A percentile compares a stretch with the other conserved stretches of the same genome.
phyloP scores from a whole-genome alignment of 2,113 vertebrate genomes.

The Orycteropus afer region DNA sequence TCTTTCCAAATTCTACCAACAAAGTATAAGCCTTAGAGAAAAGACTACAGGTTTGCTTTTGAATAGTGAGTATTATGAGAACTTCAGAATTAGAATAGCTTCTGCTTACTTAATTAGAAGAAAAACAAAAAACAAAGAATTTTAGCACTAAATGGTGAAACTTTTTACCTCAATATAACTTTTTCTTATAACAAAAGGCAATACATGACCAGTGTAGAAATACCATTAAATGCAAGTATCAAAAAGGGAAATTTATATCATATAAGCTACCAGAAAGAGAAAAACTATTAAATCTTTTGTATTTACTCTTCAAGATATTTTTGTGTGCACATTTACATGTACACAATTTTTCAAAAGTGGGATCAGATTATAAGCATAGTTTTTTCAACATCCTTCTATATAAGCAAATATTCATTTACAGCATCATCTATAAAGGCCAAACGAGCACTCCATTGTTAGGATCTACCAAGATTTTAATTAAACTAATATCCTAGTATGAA shows the following conservation, averaged over 20 bases:
- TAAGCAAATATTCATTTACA: background rate
- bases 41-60: background rate
- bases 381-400: background rate
- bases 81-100: background rate
- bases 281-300: background rate
- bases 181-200: constrained; percentile 23
- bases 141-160: background rate
- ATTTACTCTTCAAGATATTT: background rate
- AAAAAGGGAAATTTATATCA: background rate
- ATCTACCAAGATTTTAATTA: background rate
- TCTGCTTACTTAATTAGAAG: background rate
- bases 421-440: background rate
- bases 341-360: background rate
- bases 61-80: background rate
- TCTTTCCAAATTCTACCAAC: background rate
- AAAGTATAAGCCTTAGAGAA: background rate
- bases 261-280: background rate
- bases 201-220: background rate
- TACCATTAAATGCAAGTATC: background rate
- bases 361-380: background rate
- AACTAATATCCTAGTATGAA: background rate
- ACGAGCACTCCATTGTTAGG: background rate
- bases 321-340: background rate
- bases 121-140: background rate
- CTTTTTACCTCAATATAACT: background rate